Conservation (phyloP, 2,888 invertebrate genomes). For the Aelia acuminata region DNA sequence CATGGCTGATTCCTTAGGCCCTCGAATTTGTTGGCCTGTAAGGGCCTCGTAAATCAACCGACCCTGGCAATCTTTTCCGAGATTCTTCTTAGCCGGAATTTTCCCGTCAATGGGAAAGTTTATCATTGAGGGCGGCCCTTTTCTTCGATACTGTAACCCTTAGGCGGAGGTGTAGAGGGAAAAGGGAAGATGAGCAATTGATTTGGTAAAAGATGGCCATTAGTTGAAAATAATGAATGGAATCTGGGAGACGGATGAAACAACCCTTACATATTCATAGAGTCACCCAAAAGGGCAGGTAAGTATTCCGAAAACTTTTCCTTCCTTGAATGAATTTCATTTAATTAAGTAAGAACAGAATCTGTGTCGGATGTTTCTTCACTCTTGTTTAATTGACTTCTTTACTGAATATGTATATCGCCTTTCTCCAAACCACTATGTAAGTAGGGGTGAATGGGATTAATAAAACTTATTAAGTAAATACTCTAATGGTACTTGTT, state of each 20-base stretch:
- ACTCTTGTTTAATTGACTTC: not conserved
- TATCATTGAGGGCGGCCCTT: not conserved
- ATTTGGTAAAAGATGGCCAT: constrained; percentile 25
- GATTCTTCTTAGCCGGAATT: not conserved
- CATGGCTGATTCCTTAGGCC: constrained; percentile 13
- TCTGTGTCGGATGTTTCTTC: not conserved
- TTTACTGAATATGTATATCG: not conserved
- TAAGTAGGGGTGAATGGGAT: not conserved
- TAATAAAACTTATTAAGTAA: too few relatives aligned
- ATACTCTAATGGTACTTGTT: too few relatives aligned
- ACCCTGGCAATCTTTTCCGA: not conserved
- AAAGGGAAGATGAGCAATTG: not conserved
- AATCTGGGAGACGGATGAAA: not conserved
- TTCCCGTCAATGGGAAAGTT: constrained; percentile 45
- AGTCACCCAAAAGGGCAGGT: not conserved
- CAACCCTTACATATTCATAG: constrained; percentile 25
- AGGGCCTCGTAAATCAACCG: constrained; percentile 37
- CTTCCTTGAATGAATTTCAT: constrained; percentile 5
- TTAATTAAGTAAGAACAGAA: not conserved
- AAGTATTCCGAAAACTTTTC: constrained; percentile 15
- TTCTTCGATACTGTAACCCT: not conserved
- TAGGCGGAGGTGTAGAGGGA: not conserved
- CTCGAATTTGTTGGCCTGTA: constrained; percentile 20
- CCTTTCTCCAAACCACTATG: not conserved
- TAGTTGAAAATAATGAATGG: constrained; percentile 28